Evolutionary conservation across 2,797 vertebrate species (phyloP).

Genomic region (Myripristis jacobus): DNA sequence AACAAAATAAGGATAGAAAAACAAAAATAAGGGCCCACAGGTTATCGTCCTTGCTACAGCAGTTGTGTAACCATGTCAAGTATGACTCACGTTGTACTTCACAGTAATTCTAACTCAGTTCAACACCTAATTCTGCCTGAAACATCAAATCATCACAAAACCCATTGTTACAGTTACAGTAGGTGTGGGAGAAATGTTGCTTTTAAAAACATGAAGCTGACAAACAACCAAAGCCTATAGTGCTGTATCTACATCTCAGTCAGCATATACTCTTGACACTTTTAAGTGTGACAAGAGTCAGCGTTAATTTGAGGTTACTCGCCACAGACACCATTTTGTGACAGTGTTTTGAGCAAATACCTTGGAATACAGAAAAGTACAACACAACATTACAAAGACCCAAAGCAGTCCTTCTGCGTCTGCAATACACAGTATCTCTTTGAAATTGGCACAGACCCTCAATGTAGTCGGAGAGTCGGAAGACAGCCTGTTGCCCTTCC

Average conservation of each 20-base stretch:
- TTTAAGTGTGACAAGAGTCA: constrained; percentile 27
- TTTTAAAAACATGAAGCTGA: constrained; percentile 3
- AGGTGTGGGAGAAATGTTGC: background rate
- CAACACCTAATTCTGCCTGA: constrained; percentile 11
- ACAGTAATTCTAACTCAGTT: background rate
- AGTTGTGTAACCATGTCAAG: constrained; percentile 9
- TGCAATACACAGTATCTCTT: background rate
- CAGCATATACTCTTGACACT: constrained; percentile 40
- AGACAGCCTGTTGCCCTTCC: background rate
- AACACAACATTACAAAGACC: constrained; percentile 14
- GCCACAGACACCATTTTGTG: background rate
- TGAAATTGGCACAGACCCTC: no score
- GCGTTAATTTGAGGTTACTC: constrained; percentile 37
- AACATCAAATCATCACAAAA: background rate
- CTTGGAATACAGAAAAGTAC: constrained; percentile 8
- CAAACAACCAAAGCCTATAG: background rate
- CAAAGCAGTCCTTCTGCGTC: background rate
- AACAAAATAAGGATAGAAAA: background rate
- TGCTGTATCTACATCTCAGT: constrained; percentile 7
- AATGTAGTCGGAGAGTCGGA: background rate
- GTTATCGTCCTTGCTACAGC: background rate
- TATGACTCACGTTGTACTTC: background rate
- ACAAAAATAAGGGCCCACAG: background rate
- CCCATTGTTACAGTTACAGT: background rate
- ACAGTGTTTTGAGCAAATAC: background rate